Evolutionary conservation across 2,797 vertebrate genomes (phyloP).

Genomic region (Scolopax rusticola): DNA sequence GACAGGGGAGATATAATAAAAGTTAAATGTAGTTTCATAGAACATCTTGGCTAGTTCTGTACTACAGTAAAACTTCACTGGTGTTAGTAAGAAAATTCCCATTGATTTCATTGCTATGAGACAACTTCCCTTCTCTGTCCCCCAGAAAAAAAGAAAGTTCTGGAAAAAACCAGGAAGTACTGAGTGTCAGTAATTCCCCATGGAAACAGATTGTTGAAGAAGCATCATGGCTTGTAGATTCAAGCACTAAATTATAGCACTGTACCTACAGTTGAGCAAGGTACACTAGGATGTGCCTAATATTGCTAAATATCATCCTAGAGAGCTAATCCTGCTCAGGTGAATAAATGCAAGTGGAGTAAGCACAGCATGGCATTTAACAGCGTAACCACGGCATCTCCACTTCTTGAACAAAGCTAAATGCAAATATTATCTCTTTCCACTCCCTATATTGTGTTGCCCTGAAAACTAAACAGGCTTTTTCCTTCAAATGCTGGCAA

Average conservation of each 20-base stretch:
- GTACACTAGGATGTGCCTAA: neutral
- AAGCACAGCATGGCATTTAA: neutral
- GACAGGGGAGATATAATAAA: neutral
- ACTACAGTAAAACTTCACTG: neutral
- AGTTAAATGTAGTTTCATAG: neutral
- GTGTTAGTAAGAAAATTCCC: neutral
- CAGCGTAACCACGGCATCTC: neutral
- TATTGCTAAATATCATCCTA: neutral
- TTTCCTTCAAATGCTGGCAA: neutral
- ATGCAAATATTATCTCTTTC: neutral
- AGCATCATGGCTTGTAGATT: neutral
- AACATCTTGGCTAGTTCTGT: neutral
- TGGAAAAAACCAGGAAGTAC: neutral
- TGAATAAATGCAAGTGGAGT: neutral
- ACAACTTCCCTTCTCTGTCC: fast-evolving
- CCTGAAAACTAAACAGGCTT: neutral
- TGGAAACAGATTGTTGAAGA: neutral
- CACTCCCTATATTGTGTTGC: neutral
- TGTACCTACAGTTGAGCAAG: neutral
- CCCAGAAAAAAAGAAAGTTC: neutral
- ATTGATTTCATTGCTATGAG: neutral
- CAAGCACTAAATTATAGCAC: neutral
- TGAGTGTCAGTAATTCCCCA: neutral
- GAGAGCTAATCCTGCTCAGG: neutral
- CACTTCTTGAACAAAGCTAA: fast-evolving